Base-by-base conservation (phyloP, 1,140 invertebrate genomes). In the Cephus cinctus region DNA sequence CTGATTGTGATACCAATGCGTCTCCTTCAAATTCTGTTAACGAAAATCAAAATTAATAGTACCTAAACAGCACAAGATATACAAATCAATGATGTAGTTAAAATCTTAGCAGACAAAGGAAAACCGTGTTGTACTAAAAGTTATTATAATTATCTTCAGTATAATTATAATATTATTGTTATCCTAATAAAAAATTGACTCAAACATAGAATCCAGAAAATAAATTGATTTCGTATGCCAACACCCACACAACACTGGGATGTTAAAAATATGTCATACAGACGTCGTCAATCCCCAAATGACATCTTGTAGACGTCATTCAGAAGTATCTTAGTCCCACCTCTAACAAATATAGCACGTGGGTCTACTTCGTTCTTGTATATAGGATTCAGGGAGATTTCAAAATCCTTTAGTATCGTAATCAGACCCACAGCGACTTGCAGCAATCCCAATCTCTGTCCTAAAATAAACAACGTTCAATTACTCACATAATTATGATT, bases 341-440 rank as follows among this genome's bases (percentile, higher is more conserved):
- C n/a, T n/a, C 50, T n/a, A 0, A 52, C 8, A 16, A 69, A 68
- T 25, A 63, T 27, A 2, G 54, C 52, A n/a, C 25, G 36, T 5
- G 11, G 22, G 30, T 52, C 54, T 8, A 62, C 4, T n/a, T 34
- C 27, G 5, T 41, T 22, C 9, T 50, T 47, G 12, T 41, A 58
- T 18, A 56, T 56, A 1, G 61, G 43, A 47, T 77, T 75, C 0
- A 73, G 2, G 6, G 69, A 59, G 9, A 82, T 65, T 43, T 71
- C 58, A 47, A 76, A 76, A 8, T 68, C 53, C n/a, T 61, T 67
- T 2, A 83, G 25, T 18, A 82, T 65, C 8, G 71, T 66, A 0
- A 73, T 66, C 5, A 83, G 30, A 22, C 81, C 81, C 20, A 86
- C 56, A 59, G 85, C 83, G 0, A 81, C 75, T 63, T 86, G 82